Base-by-base conservation (phyloP, 2,888 invertebrate species). In the Luperina nickerlii region DNA sequence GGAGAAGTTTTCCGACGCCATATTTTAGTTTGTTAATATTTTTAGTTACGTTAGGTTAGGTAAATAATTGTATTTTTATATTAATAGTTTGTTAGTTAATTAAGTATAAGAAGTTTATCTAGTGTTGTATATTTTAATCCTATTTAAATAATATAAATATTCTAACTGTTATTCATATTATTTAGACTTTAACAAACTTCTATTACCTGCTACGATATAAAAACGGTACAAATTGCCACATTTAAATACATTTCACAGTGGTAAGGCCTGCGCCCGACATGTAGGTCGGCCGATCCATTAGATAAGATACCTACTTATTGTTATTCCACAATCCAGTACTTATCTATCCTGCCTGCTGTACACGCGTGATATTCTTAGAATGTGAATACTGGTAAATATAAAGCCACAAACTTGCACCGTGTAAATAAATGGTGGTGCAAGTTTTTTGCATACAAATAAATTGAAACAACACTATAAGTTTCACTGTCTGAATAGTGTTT, bases 271-370 rank as follows among this genome's bases (percentile, higher is more conserved):
- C 67, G 65, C 51, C 74, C 54, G 51, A 57, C 73, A 81, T 75
- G 69, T 72, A 65, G 79, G 69, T 73, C 79, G 62, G 3, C 27
- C 78, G 87, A 85, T 85, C 71, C 60, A 77, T 77, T 54, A 67
- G 84, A 87, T 83, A 84, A 83, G 85, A 67, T 76, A 74, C 65
- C 67, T 71, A 78, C 78, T 78, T 82, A 78, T 86, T 82, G 82
- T 86, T 78, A 74, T 71, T 68, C 75, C 54, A 73, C 82, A 62
- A 82, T 62, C 71, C 74, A 45, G 60, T 57, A 73, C 62, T 48
- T 70, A 82, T 79, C 78, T 81, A 83, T 70, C 74, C 82, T 79
- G 72, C 60, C 32, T 27, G 32, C 32, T 76, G 38, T 69, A 65
- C 67, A 70, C 63, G 67, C 67, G 73, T 70, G 62, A 76, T 86